Evolutionary conservation across 2,113 vertebrate genomes (phyloP), one percentile per base, ranked within the genome.

Genomic region (Leptocoma aspasia): DNA sequence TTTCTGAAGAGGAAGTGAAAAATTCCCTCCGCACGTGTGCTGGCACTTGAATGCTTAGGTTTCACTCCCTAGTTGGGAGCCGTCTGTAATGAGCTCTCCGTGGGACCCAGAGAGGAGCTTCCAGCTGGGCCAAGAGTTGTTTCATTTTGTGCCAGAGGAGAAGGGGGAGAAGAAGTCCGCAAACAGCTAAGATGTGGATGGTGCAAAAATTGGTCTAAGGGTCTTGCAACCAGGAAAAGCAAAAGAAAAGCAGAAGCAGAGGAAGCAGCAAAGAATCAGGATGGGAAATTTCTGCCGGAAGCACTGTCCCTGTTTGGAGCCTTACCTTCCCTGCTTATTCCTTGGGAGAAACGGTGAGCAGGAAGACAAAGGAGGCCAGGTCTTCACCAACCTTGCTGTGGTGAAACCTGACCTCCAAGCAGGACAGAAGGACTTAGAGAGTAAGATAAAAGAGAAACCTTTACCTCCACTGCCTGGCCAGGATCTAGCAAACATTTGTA

Each of bases 251-350:
- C 49, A 82, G 64, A 93, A 85, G 35, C 28, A 47, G 50, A 82
- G 54, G 42, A 89, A 81, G 47, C 20, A 65, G 69, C 28, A 19
- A 86, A 65, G 37, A 61, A 64, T 47, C 49, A 95, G 73, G 39
- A 98, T 98, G 98, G 97, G 97, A 75, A 98, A 97, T 77, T 31
- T 95, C 21, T 97, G 73, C 49, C 78, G 5, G 89, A 97, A 98
- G 61, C 13, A 98, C 42, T 94, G 97, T 30, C 1, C 31, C 5
- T 97, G 79, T 69, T 37, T 98, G 83, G 18, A 91, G 37, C 75
- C 89, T 35, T 97, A 47, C 56, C 18, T 97, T 13, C 94, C 95
- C 2, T 98, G 97, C 59, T 27, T 95, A n/a, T 94, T 95, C 59
- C 70, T 20, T 17, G 76, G 20, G 53, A 92, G 54, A 56, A 71